Evolutionary conservation across 2,888 invertebrate genomes (phyloP).

Genomic region (Tethea ocularis): DNA sequence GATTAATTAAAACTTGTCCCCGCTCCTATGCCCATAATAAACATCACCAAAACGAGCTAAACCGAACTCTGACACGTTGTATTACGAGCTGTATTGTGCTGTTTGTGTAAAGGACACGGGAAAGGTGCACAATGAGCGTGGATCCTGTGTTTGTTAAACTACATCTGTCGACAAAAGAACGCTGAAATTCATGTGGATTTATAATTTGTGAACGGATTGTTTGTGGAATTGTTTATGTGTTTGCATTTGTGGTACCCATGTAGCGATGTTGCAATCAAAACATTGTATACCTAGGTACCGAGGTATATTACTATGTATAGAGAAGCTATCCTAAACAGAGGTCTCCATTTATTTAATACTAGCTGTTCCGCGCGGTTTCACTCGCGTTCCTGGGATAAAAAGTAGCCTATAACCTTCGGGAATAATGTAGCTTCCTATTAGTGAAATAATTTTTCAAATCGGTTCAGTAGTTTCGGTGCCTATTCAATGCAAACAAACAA

Average conservation of each 20-base stretch:
- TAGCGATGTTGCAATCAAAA: background rate
- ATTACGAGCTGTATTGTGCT: background rate
- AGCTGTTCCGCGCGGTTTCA: too few relatives aligned
- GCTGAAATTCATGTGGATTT: slow-evolving; percentile 19
- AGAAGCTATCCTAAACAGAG: too few relatives aligned
- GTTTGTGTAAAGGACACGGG: slow-evolving; percentile 15
- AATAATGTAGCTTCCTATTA: too few relatives aligned
- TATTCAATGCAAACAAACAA: too few relatives aligned
- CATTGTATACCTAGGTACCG: too few relatives aligned
- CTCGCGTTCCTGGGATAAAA: too few relatives aligned
- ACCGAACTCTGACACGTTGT: background rate
- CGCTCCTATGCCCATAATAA: slow-evolving; percentile 17
- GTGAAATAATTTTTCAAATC: too few relatives aligned
- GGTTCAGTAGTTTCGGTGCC: too few relatives aligned
- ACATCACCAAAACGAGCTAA: background rate
- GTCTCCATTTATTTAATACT: too few relatives aligned
- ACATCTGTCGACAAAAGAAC: slow-evolving; percentile 36
- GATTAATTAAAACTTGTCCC: slow-evolving; percentile 40
- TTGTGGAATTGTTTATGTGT: background rate
- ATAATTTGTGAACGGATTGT: slow-evolving; percentile 2
- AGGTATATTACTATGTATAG: too few relatives aligned
- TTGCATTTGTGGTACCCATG: background rate
- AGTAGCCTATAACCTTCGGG: too few relatives aligned
- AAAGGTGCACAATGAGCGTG: slow-evolving; percentile 39
- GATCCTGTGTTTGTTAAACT: slow-evolving; percentile 37